A percentile compares a stretch with the other conserved stretches of the same genome.
Conservation (phyloP, 2,888 invertebrate species). For the Mimas tiliae region DNA sequence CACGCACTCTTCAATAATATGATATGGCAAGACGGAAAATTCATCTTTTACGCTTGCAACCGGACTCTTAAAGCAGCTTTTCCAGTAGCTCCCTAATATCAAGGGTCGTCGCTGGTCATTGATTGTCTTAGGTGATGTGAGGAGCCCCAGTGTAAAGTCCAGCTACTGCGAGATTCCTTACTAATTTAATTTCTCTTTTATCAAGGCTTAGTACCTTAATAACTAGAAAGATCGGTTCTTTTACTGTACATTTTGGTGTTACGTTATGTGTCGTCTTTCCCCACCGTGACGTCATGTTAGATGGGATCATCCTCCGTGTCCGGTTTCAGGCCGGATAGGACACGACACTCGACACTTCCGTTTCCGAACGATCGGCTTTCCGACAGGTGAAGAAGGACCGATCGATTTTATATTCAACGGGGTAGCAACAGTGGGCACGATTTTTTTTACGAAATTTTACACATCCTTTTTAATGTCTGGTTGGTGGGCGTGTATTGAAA, state of each 20-base stretch:
- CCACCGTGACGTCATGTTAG: conserved; percentile 24
- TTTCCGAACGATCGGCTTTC: conserved; percentile 76
- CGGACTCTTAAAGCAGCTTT: no score
- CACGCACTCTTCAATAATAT: no score
- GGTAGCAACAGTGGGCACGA: conserved; percentile 29
- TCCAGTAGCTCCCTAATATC: no score
- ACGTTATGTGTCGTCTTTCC: not conserved
- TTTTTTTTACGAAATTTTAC: not conserved
- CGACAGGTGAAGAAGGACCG: conserved; percentile 62
- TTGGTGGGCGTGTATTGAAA: not conserved
- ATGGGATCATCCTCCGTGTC: conserved; percentile 28
- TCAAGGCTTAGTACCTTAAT: no score
- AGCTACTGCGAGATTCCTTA: no score
- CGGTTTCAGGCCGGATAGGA: conserved; percentile 46
- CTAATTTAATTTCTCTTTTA: no score
- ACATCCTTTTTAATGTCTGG: not conserved
- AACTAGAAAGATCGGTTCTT: not conserved
- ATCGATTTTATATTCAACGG: conserved; percentile 33
- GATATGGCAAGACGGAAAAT: no score
- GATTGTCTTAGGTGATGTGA: no score
- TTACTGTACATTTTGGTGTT: not conserved
- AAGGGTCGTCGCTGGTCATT: no score
- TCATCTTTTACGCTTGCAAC: no score
- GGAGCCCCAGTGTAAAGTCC: no score
- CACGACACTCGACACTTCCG: conserved; percentile 77